Evolutionary conservation across 2,888 invertebrate species (phyloP).

Genomic region (Salpingus planirostris): DNA sequence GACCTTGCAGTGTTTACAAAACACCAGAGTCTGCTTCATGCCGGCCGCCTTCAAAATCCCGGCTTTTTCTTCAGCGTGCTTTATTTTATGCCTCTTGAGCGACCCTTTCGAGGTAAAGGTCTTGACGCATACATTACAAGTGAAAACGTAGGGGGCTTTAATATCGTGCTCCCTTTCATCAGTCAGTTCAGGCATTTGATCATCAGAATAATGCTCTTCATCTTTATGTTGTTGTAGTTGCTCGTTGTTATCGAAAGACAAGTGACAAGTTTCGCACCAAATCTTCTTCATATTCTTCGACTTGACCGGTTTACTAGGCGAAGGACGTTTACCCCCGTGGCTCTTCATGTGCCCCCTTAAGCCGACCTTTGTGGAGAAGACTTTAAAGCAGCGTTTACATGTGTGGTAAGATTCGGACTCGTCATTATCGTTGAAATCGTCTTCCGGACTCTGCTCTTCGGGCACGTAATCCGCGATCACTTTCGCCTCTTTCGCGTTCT

Average conservation of each 20-base stretch:
- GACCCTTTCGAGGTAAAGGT: slow-evolving; percentile 38
- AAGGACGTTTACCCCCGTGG: slow-evolving; percentile 39
- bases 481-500: slow-evolving; percentile 11
- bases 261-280: slow-evolving; percentile 57
- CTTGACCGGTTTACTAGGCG: slow-evolving; percentile 24
- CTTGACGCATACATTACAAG: slow-evolving; percentile 41
- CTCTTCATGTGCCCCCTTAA: slow-evolving; percentile 43
- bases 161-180: slow-evolving; percentile 17
- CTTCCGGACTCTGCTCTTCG: slow-evolving; percentile 3
- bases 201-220: slow-evolving; percentile 33
- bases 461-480: too few species aligned
- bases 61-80: slow-evolving; percentile 22
- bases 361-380: slow-evolving; percentile 40
- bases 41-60: slow-evolving; percentile 4
- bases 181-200: slow-evolving; percentile 16
- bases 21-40: slow-evolving; percentile 15
- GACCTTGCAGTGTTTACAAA: slow-evolving; percentile 36
- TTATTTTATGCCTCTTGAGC: slow-evolving; percentile 38
- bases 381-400: slow-evolving; percentile 45
- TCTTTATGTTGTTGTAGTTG: slow-evolving; percentile 50
- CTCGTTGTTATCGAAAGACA: slow-evolving; percentile 46
- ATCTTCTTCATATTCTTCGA: slow-evolving; percentile 34
- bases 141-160: slow-evolving; percentile 26
- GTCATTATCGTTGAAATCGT: slow-evolving; percentile 12
- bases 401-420: slow-evolving; percentile 35